These are phyloP conservation scores for Epizoanthus scotinus DNA, from an alignment of 92 coral and sea anemone species.

Conservation along the genomic window DNA sequence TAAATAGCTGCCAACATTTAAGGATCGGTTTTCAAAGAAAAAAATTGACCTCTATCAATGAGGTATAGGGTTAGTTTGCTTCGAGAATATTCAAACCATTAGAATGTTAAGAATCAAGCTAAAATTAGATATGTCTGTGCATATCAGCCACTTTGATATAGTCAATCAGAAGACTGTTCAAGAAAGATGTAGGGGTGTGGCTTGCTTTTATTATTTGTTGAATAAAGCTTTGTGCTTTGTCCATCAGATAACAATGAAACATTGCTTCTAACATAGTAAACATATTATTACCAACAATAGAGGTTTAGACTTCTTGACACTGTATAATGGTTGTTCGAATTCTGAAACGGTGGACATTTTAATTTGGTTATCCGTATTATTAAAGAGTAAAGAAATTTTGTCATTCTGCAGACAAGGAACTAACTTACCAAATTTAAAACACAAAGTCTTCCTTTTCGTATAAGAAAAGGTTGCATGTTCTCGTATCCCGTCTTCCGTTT, in stretches of 20 bases:
- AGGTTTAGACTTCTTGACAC: constrained; percentile 38
- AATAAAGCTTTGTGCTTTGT: constrained; percentile 60
- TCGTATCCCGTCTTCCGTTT: constrained; percentile 4
- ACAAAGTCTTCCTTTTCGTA: background rate
- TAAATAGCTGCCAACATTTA: background rate
- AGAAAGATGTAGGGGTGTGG: constrained; percentile 58
- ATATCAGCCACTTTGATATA: constrained; percentile 9
- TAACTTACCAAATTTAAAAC: background rate
- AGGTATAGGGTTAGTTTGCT: background rate
- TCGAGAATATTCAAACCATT: background rate
- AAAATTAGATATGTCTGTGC: background rate
- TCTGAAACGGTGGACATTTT: background rate
- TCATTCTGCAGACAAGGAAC: background rate
- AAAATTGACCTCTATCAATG: background rate
- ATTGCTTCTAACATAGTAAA: constrained; percentile 60
- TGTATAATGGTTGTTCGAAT: constrained; percentile 13
- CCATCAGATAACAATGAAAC: constrained; percentile 61
- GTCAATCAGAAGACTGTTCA: constrained; percentile 18
- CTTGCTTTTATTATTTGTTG: constrained; percentile 51
- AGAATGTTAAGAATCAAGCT: background rate
- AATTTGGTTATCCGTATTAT: background rate
- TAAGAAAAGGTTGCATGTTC: constrained; percentile 9
- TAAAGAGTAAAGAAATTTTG: constrained; percentile 30
- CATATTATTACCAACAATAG: constrained; percentile 46
- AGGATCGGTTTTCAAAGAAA: background rate